Base-by-base conservation (phyloP, 2,797 vertebrate genomes). In the Numenius phaeopus region DNA sequence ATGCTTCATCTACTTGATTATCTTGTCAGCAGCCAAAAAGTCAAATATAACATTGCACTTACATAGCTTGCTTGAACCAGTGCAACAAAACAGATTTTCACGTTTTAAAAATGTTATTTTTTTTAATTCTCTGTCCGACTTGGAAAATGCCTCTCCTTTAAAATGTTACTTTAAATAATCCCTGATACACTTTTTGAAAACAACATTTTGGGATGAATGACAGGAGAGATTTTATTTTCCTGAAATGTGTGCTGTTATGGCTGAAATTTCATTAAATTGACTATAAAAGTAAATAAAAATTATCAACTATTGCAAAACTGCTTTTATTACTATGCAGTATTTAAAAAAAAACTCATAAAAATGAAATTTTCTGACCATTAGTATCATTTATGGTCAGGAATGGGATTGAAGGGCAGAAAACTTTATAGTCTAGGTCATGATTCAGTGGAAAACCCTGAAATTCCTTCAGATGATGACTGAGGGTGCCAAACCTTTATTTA, bases 1-100 rank as follows among this genome's bases (percentile, higher is more conserved):
- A 52, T 92, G 79, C 50, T 93, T 97, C 83, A 90, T 72, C 82
- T 89, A 34, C 46, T 89, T 88, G 89, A 83, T 93, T 87, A 84
- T 93, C 83, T 84, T 83, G 75, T 91, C 83, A 89, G 37, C 55
- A 65, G 37, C 64, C 19, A 1, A 54, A 89, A 92, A 94, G 55
- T 96, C 84, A 92, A 81, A 69, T 86, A 47, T 27, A 72, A 55
- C n/a, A 67, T 81, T 79, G 50, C 59, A 52, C 34, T 73, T 5
- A 0, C 80, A 59, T 40, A 54, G 22, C 32, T 88, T 83, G 26
- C 57, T 87, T 75, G 64, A 94, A 76, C 32, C 40, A 83, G 21
- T 76, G 29, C 47, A 83, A 39, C 42, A 66, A 40, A 72, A 22
- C 27, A 59, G 10, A 50, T 91, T 89, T 90, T 65, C 19, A 30